phyloP scores from a whole-genome alignment of 35 echinoderm and acorn worm genomes.

The Apostichopus californicus region DNA sequence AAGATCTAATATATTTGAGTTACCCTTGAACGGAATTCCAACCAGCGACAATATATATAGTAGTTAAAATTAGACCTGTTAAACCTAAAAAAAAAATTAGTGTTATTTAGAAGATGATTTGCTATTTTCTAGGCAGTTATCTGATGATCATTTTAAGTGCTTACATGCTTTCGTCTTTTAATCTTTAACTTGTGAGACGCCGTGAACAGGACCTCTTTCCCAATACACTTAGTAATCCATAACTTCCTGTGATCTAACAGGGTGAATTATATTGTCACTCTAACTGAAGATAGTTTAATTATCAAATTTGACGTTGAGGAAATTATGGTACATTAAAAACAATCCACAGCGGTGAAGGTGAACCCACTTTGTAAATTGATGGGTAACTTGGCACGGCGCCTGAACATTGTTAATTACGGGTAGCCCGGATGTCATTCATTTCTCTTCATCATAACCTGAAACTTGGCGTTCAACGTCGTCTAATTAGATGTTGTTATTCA shows the following conservation, averaged over 20 bases:
- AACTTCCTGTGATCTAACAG: conserved; percentile 12
- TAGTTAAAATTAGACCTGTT: no score
- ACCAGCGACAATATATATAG: no score
- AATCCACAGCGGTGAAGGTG: neutral
- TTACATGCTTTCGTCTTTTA: no score
- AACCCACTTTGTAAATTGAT: conserved; percentile 13
- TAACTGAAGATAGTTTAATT: conserved; percentile 1
- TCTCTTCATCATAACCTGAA: neutral
- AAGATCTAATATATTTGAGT: no score
- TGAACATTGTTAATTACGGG: conserved; percentile 2
- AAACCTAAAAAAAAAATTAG: no score
- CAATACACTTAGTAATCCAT: neutral
- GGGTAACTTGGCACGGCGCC: neutral
- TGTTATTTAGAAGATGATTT: no score
- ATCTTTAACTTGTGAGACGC: no score
- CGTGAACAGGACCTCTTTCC: neutral
- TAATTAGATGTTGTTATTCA: neutral
- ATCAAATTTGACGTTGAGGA: neutral
- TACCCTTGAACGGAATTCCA: no score
- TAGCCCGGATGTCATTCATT: conserved; percentile 2
- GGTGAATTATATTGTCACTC: neutral
- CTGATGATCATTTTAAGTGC: no score
- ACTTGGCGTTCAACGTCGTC: neutral
- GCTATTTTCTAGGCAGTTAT: no score
- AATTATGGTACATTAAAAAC: neutral